Base-by-base conservation (phyloP, 1,140 invertebrate genomes). In the Batillaria attramentaria region DNA sequence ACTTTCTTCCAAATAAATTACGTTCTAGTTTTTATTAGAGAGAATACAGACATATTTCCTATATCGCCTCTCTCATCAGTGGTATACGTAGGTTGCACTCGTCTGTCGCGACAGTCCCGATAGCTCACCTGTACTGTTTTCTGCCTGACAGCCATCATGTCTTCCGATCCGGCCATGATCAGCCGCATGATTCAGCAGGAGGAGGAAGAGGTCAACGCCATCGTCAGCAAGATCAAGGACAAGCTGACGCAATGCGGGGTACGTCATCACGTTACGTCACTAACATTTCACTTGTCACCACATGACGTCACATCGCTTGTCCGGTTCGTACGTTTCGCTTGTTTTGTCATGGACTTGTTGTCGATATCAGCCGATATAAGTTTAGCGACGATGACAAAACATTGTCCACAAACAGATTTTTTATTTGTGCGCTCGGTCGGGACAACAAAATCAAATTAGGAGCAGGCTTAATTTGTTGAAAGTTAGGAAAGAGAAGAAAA, bases 231-330 rank as follows among this genome's bases (percentile, higher is more conserved):
- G 73, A 80, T 80, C 66, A 80, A 80, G 73, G 75, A 70, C 13
- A 80, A 77, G 43, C 75, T 80, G 39, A 72, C 75, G 20, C 79
- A 80, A 28, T 28, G 70, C 35, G 79, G 79, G 79, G 79, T 80
- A 28, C 18, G 66, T 41, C n/a, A n/a, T n/a, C 10, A n/a, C 31
- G 57, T 62, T 28, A 13, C 57, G n/a, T 62, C n/a, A n/a, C n/a
- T n/a, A n/a, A n/a, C n/a, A n/a, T n/a, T n/a, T n/a, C n/a, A n/a
- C n/a, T n/a, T n/a, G n/a, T n/a, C n/a, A n/a, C n/a, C n/a, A n/a
- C n/a, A n/a, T n/a, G n/a, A n/a, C n/a, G n/a, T n/a, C n/a, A n/a
- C n/a, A n/a, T n/a, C n/a, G n/a, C n/a, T n/a, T n/a, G n/a, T n/a
- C n/a, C n/a, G n/a, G n/a, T n/a, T n/a, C n/a, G n/a, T n/a, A n/a